Conservation (phyloP, 2,888 invertebrate species). For the Cephus spinipes region DNA sequence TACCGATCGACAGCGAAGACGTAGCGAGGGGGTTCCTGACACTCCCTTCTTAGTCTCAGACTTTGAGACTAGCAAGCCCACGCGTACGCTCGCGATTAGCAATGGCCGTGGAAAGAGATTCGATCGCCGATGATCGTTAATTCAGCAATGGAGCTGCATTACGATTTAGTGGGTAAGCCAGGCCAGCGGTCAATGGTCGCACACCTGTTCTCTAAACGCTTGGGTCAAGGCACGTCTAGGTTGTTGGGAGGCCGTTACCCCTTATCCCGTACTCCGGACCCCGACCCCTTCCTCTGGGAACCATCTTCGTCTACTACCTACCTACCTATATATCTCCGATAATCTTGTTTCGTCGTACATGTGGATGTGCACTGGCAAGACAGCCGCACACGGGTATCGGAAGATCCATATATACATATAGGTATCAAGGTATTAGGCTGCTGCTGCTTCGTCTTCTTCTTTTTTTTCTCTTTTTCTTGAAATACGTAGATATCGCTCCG, state of each 20-base stretch:
- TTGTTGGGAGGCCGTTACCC: slow-evolving; percentile 63
- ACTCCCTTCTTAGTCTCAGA: not conserved
- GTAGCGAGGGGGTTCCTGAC: not conserved
- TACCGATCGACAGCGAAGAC: not conserved
- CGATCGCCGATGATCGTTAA: not conserved
- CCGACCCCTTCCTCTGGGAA: slow-evolving; percentile 24
- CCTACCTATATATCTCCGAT: slow-evolving; percentile 45
- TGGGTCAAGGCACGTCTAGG: slow-evolving; percentile 64
- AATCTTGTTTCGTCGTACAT: slow-evolving; percentile 46
- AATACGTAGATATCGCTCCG: not conserved
- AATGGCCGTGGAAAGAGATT: not conserved
- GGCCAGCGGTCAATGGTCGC: slow-evolving; percentile 52
- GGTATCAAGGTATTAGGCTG: not conserved
- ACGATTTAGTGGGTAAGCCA: slow-evolving; percentile 55
- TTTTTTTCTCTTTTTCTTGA: not conserved
- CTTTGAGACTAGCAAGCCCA: not conserved
- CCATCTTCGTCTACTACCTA: slow-evolving; percentile 29
- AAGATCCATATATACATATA: not conserved
- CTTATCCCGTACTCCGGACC: slow-evolving; percentile 37
- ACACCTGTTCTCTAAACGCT: slow-evolving; percentile 60
- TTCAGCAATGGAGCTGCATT: slow-evolving; percentile 4
- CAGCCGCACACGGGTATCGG: not conserved
- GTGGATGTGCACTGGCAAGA: slow-evolving; percentile 13
- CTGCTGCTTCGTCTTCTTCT: not conserved
- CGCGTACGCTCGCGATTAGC: not conserved